Percentiles rank a stretch among this genome's conserved stretches.
phyloP scores from a whole-genome alignment of 2,888 invertebrate genomes.

The Diaphora mendica region DNA sequence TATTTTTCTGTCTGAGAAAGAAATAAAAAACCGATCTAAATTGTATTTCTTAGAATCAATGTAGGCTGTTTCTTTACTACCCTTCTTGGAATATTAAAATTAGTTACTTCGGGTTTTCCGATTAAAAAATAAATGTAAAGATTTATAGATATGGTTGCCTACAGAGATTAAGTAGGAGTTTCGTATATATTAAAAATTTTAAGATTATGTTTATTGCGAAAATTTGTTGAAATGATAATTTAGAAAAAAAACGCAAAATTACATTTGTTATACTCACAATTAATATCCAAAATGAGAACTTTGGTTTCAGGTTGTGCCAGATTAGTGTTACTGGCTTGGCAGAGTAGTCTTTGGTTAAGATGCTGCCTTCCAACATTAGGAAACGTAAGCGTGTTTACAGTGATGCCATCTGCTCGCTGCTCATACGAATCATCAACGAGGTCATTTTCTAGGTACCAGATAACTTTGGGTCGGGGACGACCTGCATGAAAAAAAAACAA shows the following conservation, averaged over 20 bases:
- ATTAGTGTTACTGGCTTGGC: constrained; percentile 95
- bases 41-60: neutral
- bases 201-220: neutral
- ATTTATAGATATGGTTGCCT: neutral
- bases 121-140: neutral
- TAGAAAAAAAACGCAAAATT: too few species aligned
- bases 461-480: constrained; percentile 91
- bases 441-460: constrained; percentile 94
- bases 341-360: constrained; percentile 93
- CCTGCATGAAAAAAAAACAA: constrained; percentile 78
- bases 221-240: neutral
- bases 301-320: constrained; percentile 92
- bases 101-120: neutral
- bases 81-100: neutral
- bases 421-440: constrained; percentile 94
- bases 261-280: constrained; percentile 95
- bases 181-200: neutral
- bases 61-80: neutral
- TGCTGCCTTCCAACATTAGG: constrained; percentile 94
- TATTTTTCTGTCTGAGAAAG: neutral
- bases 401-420: constrained; percentile 89
- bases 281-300: constrained; percentile 93
- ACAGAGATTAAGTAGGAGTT: neutral
- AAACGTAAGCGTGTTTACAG: constrained; percentile 92
- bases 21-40: neutral